Percentiles rank a stretch among this genome's conserved stretches.
These are phyloP conservation scores for honey bee (Apis mellifera) DNA, from an alignment of 1,140 invertebrate genomes.

Conservation along the genomic window DNA sequence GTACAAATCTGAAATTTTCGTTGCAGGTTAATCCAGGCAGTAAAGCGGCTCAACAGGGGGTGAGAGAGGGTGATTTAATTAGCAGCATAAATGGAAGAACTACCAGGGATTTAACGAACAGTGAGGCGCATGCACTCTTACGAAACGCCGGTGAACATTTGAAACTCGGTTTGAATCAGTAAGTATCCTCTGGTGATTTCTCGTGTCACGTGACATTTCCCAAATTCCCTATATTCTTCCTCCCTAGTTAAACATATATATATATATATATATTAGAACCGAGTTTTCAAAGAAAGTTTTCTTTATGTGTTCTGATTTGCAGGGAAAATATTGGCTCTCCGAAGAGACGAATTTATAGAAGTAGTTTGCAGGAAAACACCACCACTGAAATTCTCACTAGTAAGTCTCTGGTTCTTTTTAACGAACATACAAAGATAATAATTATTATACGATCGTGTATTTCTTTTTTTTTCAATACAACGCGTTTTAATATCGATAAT, in stretches of 20 bases:
- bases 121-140: conserved; percentile 88
- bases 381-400: conserved; percentile 78
- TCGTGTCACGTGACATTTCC: background rate
- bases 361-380: conserved; percentile 77
- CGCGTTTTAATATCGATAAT: no score
- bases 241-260: no score
- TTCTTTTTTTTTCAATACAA: no score
- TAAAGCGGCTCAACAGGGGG: conserved; percentile 88
- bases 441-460: background rate
- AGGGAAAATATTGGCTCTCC: conserved; percentile 77
- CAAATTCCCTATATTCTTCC: no score
- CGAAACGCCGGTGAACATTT: conserved; percentile 87
- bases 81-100: conserved; percentile 89
- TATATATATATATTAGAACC: no score
- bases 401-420: conserved; percentile 57
- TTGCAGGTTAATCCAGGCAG: conserved; percentile 92
- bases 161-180: conserved; percentile 89
- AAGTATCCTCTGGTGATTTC: conserved; percentile 74
- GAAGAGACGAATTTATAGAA: conserved; percentile 79
- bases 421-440: background rate
- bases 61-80: conserved; percentile 90
- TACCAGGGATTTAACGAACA: conserved; percentile 87
- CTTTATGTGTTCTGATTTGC: conserved; percentile 39
- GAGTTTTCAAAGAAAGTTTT: no score
- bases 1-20: conserved; percentile 39